phyloP scores from a whole-genome alignment of 2,888 invertebrate species.

The Harpalus rufipes region DNA sequence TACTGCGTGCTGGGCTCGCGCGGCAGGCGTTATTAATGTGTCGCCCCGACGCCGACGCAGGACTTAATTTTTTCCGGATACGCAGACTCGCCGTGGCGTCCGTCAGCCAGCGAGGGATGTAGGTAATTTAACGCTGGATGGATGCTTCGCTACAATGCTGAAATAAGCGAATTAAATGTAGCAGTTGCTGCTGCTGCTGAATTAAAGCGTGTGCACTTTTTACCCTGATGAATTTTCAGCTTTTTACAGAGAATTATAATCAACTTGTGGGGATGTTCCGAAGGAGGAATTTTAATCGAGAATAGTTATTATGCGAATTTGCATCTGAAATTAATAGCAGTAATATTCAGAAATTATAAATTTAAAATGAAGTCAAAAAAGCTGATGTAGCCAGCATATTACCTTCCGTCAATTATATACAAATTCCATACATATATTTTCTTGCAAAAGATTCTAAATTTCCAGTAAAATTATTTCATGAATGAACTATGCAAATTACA shows the following conservation, averaged over 20 bases:
- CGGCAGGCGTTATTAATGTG: constrained; percentile 57
- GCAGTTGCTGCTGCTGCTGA: not conserved
- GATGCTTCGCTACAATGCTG: constrained; percentile 46
- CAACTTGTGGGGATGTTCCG: not conserved
- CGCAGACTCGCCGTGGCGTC: constrained; percentile 29
- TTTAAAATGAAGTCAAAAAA: no score
- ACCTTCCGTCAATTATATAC: no score
- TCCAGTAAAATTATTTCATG: no score
- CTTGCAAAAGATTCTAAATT: no score
- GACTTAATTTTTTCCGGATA: constrained; percentile 64
- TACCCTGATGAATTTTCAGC: constrained; percentile 32
- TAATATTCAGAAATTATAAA: no score
- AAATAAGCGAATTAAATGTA: constrained; percentile 48
- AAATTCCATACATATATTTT: no score
- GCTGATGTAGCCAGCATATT: no score
- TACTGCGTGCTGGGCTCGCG: constrained; percentile 46
- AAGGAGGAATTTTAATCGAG: no score
- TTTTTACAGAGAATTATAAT: constrained; percentile 12
- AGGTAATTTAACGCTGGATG: constrained; percentile 51
- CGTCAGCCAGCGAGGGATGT: constrained; percentile 31
- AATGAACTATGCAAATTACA: no score
- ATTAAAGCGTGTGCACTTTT: constrained; percentile 33
- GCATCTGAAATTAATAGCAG: no score
- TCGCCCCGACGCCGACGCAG: constrained; percentile 44
- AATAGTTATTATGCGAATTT: no score